Conservation (phyloP, 2,888 invertebrate species). For the Acrobasis suavella region DNA sequence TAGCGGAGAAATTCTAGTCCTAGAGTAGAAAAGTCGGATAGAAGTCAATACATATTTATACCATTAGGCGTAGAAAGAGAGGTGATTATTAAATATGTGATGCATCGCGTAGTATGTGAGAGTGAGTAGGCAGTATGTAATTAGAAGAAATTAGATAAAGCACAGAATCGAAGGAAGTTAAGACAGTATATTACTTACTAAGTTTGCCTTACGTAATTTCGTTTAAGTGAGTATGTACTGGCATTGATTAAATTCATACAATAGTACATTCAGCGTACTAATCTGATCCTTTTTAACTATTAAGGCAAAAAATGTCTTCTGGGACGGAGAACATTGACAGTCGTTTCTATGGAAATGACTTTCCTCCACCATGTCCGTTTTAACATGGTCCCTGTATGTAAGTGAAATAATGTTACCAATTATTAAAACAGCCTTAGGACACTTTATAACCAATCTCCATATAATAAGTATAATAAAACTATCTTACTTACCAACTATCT, state of each 20-base stretch:
- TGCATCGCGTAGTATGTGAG: slow-evolving; percentile 54
- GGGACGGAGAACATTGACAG: too few relatives aligned
- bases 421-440: too few relatives aligned
- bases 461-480: too few relatives aligned
- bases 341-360: too few relatives aligned
- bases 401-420: too few relatives aligned
- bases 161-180: slow-evolving; percentile 35
- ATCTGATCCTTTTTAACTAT: too few relatives aligned
- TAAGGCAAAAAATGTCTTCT: too few relatives aligned
- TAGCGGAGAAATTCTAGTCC: slow-evolving; percentile 32
- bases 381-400: too few relatives aligned
- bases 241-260: background rate
- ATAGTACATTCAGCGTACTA: background rate
- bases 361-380: too few relatives aligned
- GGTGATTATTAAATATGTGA: slow-evolving; percentile 66
- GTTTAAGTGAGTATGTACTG: slow-evolving; percentile 39
- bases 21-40: slow-evolving; percentile 43
- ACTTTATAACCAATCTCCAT: too few relatives aligned
- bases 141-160: slow-evolving; percentile 38
- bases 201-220: slow-evolving; percentile 52
- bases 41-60: slow-evolving; percentile 42
- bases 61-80: slow-evolving; percentile 58
- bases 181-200: slow-evolving; percentile 32
- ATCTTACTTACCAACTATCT: too few relatives aligned
- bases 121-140: slow-evolving; percentile 51